phyloP scores from a whole-genome alignment of 2,888 invertebrate species.

The Heliconius erato region DNA sequence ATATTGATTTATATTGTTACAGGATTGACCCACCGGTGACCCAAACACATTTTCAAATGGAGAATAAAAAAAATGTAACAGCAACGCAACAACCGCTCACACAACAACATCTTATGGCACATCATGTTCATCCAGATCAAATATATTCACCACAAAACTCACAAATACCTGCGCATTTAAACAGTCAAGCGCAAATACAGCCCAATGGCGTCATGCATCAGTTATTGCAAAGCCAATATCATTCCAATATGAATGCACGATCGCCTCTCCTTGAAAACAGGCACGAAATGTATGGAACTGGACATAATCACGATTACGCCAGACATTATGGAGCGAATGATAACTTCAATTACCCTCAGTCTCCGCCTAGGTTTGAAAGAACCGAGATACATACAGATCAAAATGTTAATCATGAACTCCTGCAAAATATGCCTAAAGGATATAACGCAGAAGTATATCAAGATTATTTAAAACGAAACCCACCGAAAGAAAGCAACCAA shows the following conservation, averaged over 20 bases:
- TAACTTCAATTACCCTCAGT: slow-evolving; percentile 83
- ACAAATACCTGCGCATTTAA: slow-evolving; percentile 74
- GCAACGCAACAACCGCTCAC: slow-evolving; percentile 86
- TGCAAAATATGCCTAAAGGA: slow-evolving; percentile 81
- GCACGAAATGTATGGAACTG: slow-evolving; percentile 85
- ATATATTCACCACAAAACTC: slow-evolving; percentile 81
- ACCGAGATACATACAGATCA: slow-evolving; percentile 78
- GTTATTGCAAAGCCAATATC: slow-evolving; percentile 81
- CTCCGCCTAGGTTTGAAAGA: slow-evolving; percentile 79
- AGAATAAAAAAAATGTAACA: slow-evolving; percentile 86
- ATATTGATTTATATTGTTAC: slow-evolving; percentile 61
- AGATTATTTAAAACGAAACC: slow-evolving; percentile 84
- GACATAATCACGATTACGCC: slow-evolving; percentile 83
- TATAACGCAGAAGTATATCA: slow-evolving; percentile 87
- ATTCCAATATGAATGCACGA: slow-evolving; percentile 80
- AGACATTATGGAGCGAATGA: slow-evolving; percentile 86
- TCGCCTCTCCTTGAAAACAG: slow-evolving; percentile 85
- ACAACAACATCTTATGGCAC: slow-evolving; percentile 79
- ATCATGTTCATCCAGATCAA: slow-evolving; percentile 82
- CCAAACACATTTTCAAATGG: slow-evolving; percentile 87
- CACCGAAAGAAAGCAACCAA: slow-evolving; percentile 85
- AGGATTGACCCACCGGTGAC: slow-evolving; percentile 91
- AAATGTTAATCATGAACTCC: slow-evolving; percentile 79
- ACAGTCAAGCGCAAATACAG: slow-evolving; percentile 77
- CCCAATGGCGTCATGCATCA: slow-evolving; percentile 86